phyloP scores from a whole-genome alignment of 2,888 invertebrate genomes.

The Nycteola revayana region DNA sequence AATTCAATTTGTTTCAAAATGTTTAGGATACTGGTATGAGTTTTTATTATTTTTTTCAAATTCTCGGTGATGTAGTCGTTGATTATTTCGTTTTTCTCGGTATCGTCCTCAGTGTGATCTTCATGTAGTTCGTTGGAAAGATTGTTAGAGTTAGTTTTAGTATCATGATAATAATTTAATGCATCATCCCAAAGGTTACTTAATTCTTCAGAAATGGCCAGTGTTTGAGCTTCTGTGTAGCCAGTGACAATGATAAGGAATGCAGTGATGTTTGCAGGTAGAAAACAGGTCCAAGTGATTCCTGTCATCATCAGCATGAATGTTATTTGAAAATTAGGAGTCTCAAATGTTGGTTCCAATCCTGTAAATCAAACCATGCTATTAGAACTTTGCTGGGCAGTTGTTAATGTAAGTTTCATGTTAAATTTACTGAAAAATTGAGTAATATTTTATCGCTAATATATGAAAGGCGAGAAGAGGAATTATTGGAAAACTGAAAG shows the following conservation, averaged over 20 bases:
- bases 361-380: slow-evolving; percentile 34
- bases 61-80: slow-evolving; percentile 16
- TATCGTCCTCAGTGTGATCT: too few relatives aligned
- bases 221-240: slow-evolving; percentile 54
- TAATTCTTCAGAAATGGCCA: slow-evolving; percentile 51
- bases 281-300: slow-evolving; percentile 36
- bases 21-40: slow-evolving; percentile 30
- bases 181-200: slow-evolving; percentile 47
- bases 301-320: slow-evolving; percentile 27
- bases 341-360: slow-evolving; percentile 49
- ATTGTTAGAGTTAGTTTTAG: slow-evolving; percentile 19
- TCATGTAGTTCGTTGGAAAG: too few relatives aligned
- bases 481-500: too few relatives aligned
- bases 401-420: too few relatives aligned
- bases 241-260: slow-evolving; percentile 49
- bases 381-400: too few relatives aligned
- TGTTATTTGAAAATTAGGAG: slow-evolving; percentile 54
- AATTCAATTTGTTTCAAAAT: slow-evolving; percentile 35
- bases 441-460: too few relatives aligned
- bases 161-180: slow-evolving; percentile 23
- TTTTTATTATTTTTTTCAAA: slow-evolving; percentile 17
- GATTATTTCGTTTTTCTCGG: slow-evolving; percentile 9
- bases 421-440: too few relatives aligned
- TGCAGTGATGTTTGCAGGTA: slow-evolving; percentile 44
- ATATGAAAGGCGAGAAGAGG: too few relatives aligned